Base-by-base conservation (phyloP, 2,888 invertebrate genomes). In the Euplagia quadripunctaria region DNA sequence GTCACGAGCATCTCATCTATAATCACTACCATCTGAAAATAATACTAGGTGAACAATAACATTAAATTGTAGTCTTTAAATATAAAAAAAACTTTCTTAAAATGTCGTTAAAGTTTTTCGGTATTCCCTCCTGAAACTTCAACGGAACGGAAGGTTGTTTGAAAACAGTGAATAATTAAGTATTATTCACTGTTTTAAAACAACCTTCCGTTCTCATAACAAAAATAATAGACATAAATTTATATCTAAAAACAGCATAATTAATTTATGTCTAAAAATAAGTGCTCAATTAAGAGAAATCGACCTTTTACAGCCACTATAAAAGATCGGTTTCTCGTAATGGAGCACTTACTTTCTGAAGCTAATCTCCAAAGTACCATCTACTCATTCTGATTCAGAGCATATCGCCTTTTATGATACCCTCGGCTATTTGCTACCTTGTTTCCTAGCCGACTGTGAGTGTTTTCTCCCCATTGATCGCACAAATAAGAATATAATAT, bases 261-360 rank as follows among this genome's bases (percentile, higher is more conserved):
- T 61, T 61, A 61, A 61, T 61, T 61, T 61, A 61, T 61, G 61
- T 61, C 61, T 61, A 20, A 61, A 31, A 61, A 61, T 61, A 61
- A 61, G 14, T 61, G 31, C 31, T 61, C 61, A 61, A 61, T 61
- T 61, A 61, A 61, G 61, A 31, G 61, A 31, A 61, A 61, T 6
- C 31, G 14, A 31, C 61, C 31, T 61, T 61, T 20, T 61, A 31
- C 1, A 61, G 61, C 61, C 31, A 61, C 61, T 31, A 61, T 31
- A 31, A 61, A 61, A 31, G 61, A 31, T 61, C 31, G 61, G 61
- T 61, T 31, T 61, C 31, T 5, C 61, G 20, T 61, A 61, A 61
- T 61, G 61, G 61, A 61, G 61, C 61, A 61, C 61, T 61, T 61
- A 61, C 20, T 61, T 61, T 61, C 14, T 61, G 31, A 31, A 61